Evolutionary conservation across 2,797 vertebrate genomes (phyloP), one percentile per base, ranked within the genome.

Genomic region (Gymnopithys bicolor): DNA sequence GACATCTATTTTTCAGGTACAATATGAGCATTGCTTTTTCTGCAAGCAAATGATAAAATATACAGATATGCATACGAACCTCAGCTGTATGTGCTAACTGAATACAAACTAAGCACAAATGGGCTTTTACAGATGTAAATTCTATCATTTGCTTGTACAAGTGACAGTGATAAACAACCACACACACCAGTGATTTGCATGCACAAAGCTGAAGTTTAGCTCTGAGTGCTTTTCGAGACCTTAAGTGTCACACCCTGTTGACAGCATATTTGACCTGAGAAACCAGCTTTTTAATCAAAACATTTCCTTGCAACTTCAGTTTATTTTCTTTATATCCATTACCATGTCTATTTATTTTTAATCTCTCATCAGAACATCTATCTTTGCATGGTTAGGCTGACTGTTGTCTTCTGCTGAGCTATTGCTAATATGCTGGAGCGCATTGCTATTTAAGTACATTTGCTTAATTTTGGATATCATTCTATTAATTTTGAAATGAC

Each of bases 101-200:
- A 95, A 95, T 94, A 93, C 87, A 93, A 96, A 93, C 83, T 89
- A 91, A 94, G 75, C 67, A 70, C 67, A 87, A 96, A 93, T 63
- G 32, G 91, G 82, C 88, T 92, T 96, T 95, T 96, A 90, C 87
- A 78, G 60, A 94, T 95, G 88, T 94, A 95, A 95, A 96, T 95
- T 96, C 84, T 88, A 93, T 92, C 87, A 92, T 93, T 95, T 96
- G 53, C 93, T 96, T 93, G 84, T 96, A 96, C 79, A 87, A 95
- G 86, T 94, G 88, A 94, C 87, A 95, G 84, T 96, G 94, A 95
- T 91, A 94, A 96, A 94, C 93, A 96, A 53, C 75, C 76, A 75
- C 53, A 84, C 25, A 71, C 43, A 35, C 77, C 76, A 94, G 27
- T 63, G 75, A 95, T 95, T 95, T 96, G 87, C 83, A 93, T 90